A percentile compares a stretch with the other conserved stretches of the same genome.
These are phyloP conservation scores for Irena cyanogastra DNA, from an alignment of 2,113 vertebrate genomes.

Conservation along the genomic window DNA sequence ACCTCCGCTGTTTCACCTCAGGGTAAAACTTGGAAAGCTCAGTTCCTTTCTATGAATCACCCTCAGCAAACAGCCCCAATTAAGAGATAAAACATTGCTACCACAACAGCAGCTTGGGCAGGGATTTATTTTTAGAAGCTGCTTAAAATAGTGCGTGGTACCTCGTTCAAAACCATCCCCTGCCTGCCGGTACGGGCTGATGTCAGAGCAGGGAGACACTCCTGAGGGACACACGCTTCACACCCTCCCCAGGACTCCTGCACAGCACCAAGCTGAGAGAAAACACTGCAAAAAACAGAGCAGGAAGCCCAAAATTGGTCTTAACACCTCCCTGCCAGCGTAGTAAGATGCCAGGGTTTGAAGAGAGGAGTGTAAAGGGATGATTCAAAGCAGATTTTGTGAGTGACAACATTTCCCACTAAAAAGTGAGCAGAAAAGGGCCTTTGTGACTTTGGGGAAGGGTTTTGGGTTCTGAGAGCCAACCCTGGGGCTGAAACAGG, in stretches of 20 bases:
- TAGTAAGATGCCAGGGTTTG: not conserved
- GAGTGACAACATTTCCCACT: not conserved
- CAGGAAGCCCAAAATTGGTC: not conserved
- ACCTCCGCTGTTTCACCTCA: not conserved
- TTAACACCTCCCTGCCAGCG: not conserved
- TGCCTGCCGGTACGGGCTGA: not conserved
- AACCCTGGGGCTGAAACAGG: accelerated
- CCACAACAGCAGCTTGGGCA: not conserved
- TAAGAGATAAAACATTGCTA: not conserved
- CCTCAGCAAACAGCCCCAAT: not conserved
- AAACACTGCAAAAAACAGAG: not conserved
- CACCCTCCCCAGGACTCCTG: not conserved
- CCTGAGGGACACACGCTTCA: not conserved
- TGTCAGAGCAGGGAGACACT: not conserved
- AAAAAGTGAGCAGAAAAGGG: not conserved
- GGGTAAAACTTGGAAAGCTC: not conserved
- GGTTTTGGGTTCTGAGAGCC: not conserved
- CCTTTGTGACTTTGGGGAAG: not conserved
- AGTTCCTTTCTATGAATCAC: constrained; percentile 40
- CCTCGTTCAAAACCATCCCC: not conserved
- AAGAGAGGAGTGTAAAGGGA: not conserved
- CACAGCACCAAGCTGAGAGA: not conserved
- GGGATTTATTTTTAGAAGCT: constrained; percentile 39
- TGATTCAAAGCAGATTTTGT: not conserved
- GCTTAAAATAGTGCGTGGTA: not conserved